Percentiles rank a stretch among this genome's conserved stretches.
Conservation (phyloP, 2,113 vertebrate species). For the Brachyhypopomus occidentalis region DNA sequence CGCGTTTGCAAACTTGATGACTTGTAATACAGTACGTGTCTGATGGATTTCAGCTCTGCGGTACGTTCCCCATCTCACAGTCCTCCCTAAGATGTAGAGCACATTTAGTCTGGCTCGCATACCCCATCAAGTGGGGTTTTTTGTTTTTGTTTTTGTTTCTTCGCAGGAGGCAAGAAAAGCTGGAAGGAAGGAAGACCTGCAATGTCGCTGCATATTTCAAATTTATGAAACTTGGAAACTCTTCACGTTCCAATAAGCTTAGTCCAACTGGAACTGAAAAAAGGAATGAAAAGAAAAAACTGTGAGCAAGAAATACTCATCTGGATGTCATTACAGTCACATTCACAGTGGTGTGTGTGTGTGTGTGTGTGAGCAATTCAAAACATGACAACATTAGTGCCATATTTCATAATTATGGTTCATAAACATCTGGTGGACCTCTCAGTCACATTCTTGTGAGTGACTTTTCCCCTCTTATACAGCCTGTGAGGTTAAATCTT, state of each 20-base stretch:
- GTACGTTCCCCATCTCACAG: not conserved
- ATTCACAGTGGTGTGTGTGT: conserved; percentile 57
- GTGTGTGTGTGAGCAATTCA: conserved; percentile 38
- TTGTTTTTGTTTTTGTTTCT: not conserved
- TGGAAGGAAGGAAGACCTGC: conserved; percentile 53
- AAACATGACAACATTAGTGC: conserved; percentile 53
- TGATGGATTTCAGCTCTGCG: not conserved
- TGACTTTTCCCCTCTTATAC: conserved; percentile 46
- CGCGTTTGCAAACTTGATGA: not conserved
- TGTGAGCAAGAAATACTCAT: conserved; percentile 72
- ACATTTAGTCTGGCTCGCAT: not conserved
- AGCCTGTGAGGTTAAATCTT: conserved; percentile 4
- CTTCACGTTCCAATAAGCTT: conserved; percentile 79
- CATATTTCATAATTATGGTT: conserved; percentile 58
- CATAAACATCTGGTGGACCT: conserved; percentile 62
- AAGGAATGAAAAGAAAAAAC: conserved; percentile 4
- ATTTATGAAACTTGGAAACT: conserved; percentile 80
- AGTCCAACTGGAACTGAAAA: conserved; percentile 65
- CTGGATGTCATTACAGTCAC: conserved; percentile 88
- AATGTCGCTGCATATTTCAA: conserved; percentile 72
- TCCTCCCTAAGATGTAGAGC: not conserved
- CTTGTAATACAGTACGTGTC: not conserved
- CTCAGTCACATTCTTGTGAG: conserved; percentile 54
- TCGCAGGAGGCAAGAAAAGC: not conserved
- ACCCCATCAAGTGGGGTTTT: not conserved